Evolutionary conservation across 2,797 vertebrate species (phyloP).

Genomic region (Crocodylus rhombifer): DNA sequence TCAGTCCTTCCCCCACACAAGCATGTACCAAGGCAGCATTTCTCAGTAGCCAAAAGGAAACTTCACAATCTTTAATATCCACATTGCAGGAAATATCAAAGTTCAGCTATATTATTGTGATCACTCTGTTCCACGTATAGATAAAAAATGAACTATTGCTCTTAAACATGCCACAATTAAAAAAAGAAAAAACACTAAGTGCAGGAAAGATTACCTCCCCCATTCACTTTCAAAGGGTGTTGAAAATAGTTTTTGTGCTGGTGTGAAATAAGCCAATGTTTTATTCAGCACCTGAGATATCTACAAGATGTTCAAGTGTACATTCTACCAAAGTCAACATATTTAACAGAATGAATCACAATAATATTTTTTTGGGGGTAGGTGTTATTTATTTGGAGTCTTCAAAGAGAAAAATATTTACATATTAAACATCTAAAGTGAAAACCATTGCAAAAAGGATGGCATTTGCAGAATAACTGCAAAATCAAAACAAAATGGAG

Average conservation of each 20-base stretch:
- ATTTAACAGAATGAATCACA: background rate
- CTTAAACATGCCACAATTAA: background rate
- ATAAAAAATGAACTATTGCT: slow-evolving; percentile 66
- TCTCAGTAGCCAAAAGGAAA: slow-evolving; percentile 5
- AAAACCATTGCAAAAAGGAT: background rate
- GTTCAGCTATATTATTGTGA: slow-evolving; percentile 53
- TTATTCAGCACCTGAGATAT: background rate
- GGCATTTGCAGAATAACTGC: background rate
- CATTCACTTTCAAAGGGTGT: background rate
- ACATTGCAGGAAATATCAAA: slow-evolving; percentile 57
- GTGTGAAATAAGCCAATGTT: background rate
- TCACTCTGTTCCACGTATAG: slow-evolving; percentile 64
- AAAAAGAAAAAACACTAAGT: background rate
- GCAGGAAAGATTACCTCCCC: background rate
- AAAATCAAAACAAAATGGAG: background rate
- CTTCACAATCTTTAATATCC: background rate
- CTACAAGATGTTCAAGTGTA: background rate
- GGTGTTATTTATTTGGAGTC: background rate
- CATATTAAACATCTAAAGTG: accelerated
- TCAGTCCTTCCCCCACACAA: background rate
- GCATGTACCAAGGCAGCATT: slow-evolving; percentile 20
- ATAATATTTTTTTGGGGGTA: accelerated
- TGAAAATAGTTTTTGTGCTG: background rate
- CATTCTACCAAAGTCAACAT: background rate
- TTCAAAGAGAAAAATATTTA: background rate